Evolutionary conservation across 1,140 invertebrate genomes (phyloP), one percentile per base, ranked within the genome.

Genomic region (Drosophila pachea): DNA sequence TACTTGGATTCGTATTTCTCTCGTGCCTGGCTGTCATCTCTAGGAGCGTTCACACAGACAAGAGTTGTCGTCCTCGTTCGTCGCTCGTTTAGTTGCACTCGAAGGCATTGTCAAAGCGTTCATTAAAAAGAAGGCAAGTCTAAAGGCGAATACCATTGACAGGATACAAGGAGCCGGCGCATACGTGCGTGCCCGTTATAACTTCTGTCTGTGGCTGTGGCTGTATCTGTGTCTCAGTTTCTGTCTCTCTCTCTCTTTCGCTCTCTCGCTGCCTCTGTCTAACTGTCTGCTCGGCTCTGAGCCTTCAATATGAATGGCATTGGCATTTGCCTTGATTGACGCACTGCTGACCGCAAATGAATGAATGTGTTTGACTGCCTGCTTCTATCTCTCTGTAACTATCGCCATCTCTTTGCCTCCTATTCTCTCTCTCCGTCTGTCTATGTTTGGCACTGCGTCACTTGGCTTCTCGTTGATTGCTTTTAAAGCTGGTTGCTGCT

Each of bases 91-190:
- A 66, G 60, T 60, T 74, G 76, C 78, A 79, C 78, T 83, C 72
- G 78, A 83, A 77, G 76, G 69, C 79, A 79, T 86, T 83, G 79
- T 78, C 75, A 76, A 67, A 84, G 79, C 79, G 55, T 77, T 83
- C 74, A 78, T 83, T 83, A 82, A 82, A 83, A 70, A 67, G 52
- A 47, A 73, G 47, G 32, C 60, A 63, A 59, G 47, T 56, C 42
- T 42, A 64, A 70, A 66, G 31, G 16, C 42, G 61, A 33, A 43
- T 47, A 45, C 50, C 55, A 67, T 67, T 67, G 47, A 67, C 64
- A 67, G 48, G 38, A 43, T 60, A 53, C 32, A 58, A 67, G 40
- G 31, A 67, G 32, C 48, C 48, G 31, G 53, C 53, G 40, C 62
- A 58, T 71, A 58, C 63, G 64, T 71, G 49, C 64, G 64, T 72